Evolutionary conservation across 2,888 invertebrate genomes (phyloP), one percentile per base, ranked within the genome.

Genomic region (Aporophyla nigra): DNA sequence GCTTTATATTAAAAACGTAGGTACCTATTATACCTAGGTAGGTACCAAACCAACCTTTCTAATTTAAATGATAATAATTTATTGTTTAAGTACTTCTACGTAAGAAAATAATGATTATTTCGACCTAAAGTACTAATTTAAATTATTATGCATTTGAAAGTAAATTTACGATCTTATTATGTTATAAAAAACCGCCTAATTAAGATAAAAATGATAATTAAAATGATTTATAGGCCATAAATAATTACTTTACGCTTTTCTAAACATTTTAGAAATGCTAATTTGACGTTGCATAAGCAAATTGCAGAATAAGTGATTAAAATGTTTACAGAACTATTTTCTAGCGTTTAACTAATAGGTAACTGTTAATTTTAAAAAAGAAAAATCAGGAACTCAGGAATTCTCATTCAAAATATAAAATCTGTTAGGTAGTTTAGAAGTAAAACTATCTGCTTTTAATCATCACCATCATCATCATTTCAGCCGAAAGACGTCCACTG

Each of bases 241-340:
- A 19, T 27, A 70, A 63, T 43, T 67, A 53, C 54, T 71, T 74
- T 74, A 80, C 80, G 81, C 65, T 76, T 71, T 84, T 76, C 72
- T 76, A n/a, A 71, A 61, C 61, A 71, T 46, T 67, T 68, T 43
- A 70, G 24, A 46, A 73, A 67, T 67, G 40, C 21, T 72, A 27
- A n/a, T 78, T 78, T 65, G 10, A 58, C 27, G 27, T 76, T 75
- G 33, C 46, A 10, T 49, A n/a, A 16, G 9, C 33, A 54, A 62
- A 62, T 24, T 62, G 43, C 10, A 4, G 74, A 43, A 6, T 21
- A 21, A 58, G 49, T 53, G 14, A 72, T 51, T 33, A 27, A 59
- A 72, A 21, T 51, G 1, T 43, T 16, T 66, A 51, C 27, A 27
- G 27, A 27, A 51, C 21, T 27, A 27, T 65, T 27, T 49, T 0